phyloP scores from a whole-genome alignment of 2,888 invertebrate genomes.

The Latrodectus hesperus region DNA sequence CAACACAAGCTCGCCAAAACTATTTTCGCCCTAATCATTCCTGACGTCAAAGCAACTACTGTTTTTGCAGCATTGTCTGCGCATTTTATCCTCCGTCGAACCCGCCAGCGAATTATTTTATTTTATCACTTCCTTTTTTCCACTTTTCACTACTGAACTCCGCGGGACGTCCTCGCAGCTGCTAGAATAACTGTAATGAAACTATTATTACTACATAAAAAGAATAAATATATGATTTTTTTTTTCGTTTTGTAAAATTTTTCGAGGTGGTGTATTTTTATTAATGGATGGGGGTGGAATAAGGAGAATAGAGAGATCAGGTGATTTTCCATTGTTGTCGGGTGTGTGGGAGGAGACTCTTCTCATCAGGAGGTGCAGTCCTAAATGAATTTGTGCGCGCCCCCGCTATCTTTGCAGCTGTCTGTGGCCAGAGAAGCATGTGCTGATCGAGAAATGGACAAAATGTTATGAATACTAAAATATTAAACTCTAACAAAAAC shows the following conservation, averaged over 20 bases:
- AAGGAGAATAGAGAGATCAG: slow-evolving; percentile 38
- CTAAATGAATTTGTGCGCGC: slow-evolving; percentile 55
- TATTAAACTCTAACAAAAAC: too few species aligned
- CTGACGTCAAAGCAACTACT: slow-evolving; percentile 2
- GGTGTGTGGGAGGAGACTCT: neutral
- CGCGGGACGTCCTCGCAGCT: slow-evolving; percentile 41
- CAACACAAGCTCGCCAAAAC: slow-evolving; percentile 10
- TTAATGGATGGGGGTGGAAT: slow-evolving; percentile 7
- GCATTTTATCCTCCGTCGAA: slow-evolving; percentile 39
- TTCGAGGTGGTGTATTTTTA: slow-evolving; percentile 22
- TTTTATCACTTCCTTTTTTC: slow-evolving; percentile 6
- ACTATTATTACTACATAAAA: slow-evolving; percentile 32
- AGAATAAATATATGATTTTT: slow-evolving; percentile 14
- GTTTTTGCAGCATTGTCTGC: slow-evolving; percentile 24
- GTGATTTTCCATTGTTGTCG: slow-evolving; percentile 46
- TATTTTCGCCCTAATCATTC: slow-evolving; percentile 30
- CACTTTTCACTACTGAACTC: slow-evolving; percentile 1
- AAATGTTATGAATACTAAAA: neutral
- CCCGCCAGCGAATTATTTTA: slow-evolving; percentile 4
- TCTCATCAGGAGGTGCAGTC: neutral
- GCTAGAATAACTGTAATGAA: slow-evolving; percentile 38
- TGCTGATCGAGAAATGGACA: slow-evolving; percentile 42
- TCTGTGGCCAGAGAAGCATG: slow-evolving; percentile 28
- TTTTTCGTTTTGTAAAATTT: neutral
- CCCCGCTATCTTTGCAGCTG: slow-evolving; percentile 37